phyloP scores from a whole-genome alignment of 2,113 vertebrate species.

The Vulpes vulpes region DNA sequence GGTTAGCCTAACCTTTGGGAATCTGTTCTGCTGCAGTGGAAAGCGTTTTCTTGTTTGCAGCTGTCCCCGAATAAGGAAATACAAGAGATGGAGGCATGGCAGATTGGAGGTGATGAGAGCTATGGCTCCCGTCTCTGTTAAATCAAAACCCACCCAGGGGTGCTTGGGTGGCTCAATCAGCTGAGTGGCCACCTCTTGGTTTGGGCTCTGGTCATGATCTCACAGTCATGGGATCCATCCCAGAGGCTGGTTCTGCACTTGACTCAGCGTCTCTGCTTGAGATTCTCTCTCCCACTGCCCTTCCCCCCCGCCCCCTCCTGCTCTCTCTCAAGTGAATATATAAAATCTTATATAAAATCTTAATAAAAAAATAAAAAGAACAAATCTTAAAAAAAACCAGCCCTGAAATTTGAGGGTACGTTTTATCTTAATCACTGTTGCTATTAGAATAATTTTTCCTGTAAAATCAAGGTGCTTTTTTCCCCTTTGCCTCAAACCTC shows the following conservation, averaged over 20 bases:
- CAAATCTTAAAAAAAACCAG: background rate
- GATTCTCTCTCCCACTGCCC: background rate
- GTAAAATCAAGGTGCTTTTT: background rate
- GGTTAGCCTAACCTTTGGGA: background rate
- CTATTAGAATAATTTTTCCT: background rate
- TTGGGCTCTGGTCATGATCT: background rate
- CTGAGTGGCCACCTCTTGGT: too few species aligned
- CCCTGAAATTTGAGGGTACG: background rate
- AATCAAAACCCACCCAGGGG: background rate
- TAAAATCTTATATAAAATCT: background rate
- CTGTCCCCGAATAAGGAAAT: background rate
- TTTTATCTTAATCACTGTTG: background rate
- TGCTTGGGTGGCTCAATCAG: too few species aligned
- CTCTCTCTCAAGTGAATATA: background rate
- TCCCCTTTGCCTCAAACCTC: background rate
- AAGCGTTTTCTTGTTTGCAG: slow-evolving; percentile 2
- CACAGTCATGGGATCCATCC: background rate
- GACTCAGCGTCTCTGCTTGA: background rate
- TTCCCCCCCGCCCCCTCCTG: background rate
- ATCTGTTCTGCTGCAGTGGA: background rate
- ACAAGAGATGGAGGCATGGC: background rate
- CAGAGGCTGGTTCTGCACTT: background rate
- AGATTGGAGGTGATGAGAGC: background rate
- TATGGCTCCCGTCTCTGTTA: background rate
- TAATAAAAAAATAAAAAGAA: too few species aligned